These are phyloP conservation scores for Clarias batrachus DNA, from an alignment of 2,113 vertebrate genomes.

Conservation along the genomic window DNA sequence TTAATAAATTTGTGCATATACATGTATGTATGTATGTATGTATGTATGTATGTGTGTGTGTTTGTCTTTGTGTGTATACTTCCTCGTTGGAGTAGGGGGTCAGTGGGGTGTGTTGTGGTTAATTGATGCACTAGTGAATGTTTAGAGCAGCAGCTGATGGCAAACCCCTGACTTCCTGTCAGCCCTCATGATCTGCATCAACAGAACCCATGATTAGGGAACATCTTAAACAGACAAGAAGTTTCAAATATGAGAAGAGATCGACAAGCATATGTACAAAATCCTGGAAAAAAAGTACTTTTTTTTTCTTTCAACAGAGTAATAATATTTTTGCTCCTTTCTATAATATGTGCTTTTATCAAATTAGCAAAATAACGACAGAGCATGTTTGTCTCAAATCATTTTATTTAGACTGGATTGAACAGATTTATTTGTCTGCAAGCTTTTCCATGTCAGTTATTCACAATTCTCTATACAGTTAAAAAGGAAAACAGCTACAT, in stretches of 20 bases:
- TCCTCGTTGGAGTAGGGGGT: conserved; percentile 50
- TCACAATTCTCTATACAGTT: background rate
- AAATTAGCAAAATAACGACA: conserved; percentile 18
- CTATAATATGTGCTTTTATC: background rate
- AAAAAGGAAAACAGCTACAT: background rate
- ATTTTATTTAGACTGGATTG: background rate
- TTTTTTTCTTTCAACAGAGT: background rate
- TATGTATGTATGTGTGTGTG: conserved; percentile 15
- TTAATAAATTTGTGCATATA: conserved; percentile 67
- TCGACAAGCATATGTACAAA: background rate
- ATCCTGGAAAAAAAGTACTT: background rate
- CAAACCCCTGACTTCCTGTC: background rate
- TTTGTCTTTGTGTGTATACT: conserved; percentile 53
- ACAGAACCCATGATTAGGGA: background rate
- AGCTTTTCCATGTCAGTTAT: background rate
- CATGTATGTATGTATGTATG: conserved; percentile 39
- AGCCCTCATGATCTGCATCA: background rate
- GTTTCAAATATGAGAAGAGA: background rate
- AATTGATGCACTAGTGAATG: conserved; percentile 61
- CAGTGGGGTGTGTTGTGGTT: conserved; percentile 64
- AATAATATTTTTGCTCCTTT: background rate
- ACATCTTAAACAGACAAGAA: background rate
- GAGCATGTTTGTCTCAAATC: conserved; percentile 1
- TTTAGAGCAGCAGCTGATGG: background rate
- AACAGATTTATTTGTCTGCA: conserved; percentile 5